Base-by-base conservation (phyloP, 2,113 vertebrate species). In the Psophia crepitans region DNA sequence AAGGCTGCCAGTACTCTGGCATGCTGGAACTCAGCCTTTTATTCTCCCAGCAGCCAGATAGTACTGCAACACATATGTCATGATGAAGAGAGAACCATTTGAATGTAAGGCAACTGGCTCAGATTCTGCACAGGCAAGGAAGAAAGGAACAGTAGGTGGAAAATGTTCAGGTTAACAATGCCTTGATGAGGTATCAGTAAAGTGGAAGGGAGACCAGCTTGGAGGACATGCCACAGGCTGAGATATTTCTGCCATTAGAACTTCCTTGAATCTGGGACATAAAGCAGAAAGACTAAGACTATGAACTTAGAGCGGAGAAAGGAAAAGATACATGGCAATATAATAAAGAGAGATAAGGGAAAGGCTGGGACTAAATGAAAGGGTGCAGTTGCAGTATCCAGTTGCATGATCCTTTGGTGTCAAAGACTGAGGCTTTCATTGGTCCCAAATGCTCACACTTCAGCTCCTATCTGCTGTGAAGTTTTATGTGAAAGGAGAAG, bases 401-500 rank as follows among this genome's bases (percentile, higher is more conserved):
- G 22, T 49, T 91, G 24, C 33, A 27, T 24, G n/a, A 85, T 80
- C 12, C 23, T 84, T 85, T 24, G 56, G 9, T 35, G 82, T 83
- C 15, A 85, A 54, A n/a, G 6, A 35, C 37, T 81, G 23, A 30
- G 70, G 37, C 2, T 64, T 87, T 81, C 48, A 13, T 75, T 43
- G 68, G 23, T 60, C 57, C 20, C 41, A 84, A 66, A 35, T 54
- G 64, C 65, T 32, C 39, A 70, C 6, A 28, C 41, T 71, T 80
- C 78, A 58, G 4, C 11, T 89, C n/a, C 37, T 54, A 19, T 81
- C 43, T 91, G 16, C 23, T 70, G 51, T 77, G 84, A 81, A 80
- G 54, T 65, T 97, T 65, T 77, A 70, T 87, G 63, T 76, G 91
- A 94, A 96, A 95, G 20, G 8, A 27, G 68, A 89, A 63, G 53